These are phyloP conservation scores for Hypocryptadius cinnamomeus DNA, from an alignment of 2,113 vertebrate genomes.

Conservation along the genomic window DNA sequence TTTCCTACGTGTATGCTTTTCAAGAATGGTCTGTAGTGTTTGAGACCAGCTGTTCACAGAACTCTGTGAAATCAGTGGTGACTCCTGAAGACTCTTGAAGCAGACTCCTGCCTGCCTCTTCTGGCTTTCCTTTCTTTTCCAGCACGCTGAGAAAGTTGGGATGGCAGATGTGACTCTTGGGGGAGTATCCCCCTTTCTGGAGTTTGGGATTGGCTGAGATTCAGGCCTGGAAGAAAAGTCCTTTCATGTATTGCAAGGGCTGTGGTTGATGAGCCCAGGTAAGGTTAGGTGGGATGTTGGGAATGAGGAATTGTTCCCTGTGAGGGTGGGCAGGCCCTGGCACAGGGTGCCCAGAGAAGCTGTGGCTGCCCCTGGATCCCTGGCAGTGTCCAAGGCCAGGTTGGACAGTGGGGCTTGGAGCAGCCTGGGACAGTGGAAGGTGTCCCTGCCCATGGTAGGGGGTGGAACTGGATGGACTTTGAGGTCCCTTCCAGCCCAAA, in stretches of 20 bases:
- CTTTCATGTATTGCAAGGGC: background rate
- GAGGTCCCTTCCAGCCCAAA: background rate
- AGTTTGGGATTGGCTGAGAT: background rate
- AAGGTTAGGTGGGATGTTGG: background rate
- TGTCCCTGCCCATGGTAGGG: background rate
- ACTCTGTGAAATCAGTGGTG: background rate
- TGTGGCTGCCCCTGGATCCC: background rate
- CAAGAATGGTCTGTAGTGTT: background rate
- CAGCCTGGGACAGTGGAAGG: accelerated
- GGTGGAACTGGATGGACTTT: accelerated
- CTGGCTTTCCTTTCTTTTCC: background rate
- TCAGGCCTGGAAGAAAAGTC: background rate
- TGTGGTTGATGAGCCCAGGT: background rate
- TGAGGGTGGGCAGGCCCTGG: accelerated
- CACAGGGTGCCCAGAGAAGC: background rate
- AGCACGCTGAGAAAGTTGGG: background rate
- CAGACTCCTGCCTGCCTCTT: background rate
- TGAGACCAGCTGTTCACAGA: background rate
- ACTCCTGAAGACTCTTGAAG: background rate
- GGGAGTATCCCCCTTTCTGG: background rate
- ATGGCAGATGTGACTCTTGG: background rate
- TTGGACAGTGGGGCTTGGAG: background rate
- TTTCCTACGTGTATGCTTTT: background rate
- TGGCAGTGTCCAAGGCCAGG: background rate
- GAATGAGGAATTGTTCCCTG: background rate